Evolutionary conservation across 2,113 vertebrate species (phyloP), one percentile per base, ranked within the genome.

Genomic region (Sinocyclocheilus anshuiensis): DNA sequence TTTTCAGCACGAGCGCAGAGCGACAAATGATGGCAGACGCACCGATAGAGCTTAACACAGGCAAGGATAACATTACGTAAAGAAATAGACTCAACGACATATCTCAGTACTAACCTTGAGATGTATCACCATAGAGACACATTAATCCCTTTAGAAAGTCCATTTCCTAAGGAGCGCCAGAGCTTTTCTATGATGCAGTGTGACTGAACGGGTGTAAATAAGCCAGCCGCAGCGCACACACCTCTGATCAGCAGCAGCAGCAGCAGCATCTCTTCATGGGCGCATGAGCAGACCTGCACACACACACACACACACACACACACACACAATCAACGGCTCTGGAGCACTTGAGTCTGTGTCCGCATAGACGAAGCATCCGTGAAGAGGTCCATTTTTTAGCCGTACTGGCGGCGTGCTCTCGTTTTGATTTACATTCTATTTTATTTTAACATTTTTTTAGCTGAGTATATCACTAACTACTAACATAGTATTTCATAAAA

Each of bases 31-130:
- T 67, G 77, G 15, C 61, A 84, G 61, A 91, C 90, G 84, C 92
- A 89, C 86, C 86, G n/a, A 89, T 81, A 91, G 88, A 87, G 86
- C 87, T 87, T 81, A 87, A 87, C 86, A 65, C 50, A 84, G 83
- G 85, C 84, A 75, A 85, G 75, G 77, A 86, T 75, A 87, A 91
- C 90, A 91, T 90, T 90, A 92, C 89, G 84, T 89, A 91, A 88
- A 90, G 81, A 89, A 85, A 63, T 82, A 50, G 83, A 72, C 50
- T 79, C 71, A 39, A 16, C 26, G 50, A 16, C 74, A 50, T 75
- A n/a, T 67, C 78, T 83, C n/a, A 8, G 24, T 55, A 75, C 24
- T 71, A 79, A 85, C 81, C 65, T 48, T 63, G 42, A 77, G 69
- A 53, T 71, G 22, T 48, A 45, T 76, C 24, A 78, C 4, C 12